Conservation (phyloP, 2,113 vertebrate species). For the Romanogobio albipinnatus region DNA sequence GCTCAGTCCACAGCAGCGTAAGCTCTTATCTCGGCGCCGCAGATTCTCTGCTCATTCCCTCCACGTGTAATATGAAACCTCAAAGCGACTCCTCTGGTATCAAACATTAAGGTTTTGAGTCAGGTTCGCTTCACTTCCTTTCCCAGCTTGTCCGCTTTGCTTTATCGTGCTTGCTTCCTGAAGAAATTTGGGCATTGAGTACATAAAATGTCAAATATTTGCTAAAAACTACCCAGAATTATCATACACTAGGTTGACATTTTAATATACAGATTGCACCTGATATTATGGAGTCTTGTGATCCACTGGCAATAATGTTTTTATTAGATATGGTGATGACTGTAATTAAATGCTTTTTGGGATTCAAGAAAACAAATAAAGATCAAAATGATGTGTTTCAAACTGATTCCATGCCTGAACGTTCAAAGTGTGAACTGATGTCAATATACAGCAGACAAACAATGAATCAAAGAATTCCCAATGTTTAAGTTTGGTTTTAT, state of each 20-base stretch:
- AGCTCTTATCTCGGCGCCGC: background rate
- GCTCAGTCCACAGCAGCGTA: constrained; percentile 45
- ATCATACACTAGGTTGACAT: constrained; percentile 48
- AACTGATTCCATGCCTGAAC: background rate
- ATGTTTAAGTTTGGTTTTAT: background rate
- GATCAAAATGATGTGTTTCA: constrained; percentile 15
- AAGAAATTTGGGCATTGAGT: constrained; percentile 53
- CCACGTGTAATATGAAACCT: constrained; percentile 8
- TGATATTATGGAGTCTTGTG: constrained; percentile 57
- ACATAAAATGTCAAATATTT: constrained; percentile 39
- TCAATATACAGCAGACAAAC: background rate
- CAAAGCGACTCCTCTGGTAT: constrained; percentile 7
- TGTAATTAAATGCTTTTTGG: constrained; percentile 63
- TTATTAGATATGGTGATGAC: constrained; percentile 61
- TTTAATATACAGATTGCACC: constrained; percentile 60
- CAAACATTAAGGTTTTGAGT: background rate
- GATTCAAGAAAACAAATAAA: constrained; percentile 73
- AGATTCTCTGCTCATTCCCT: background rate
- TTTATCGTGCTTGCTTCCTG: constrained; percentile 61
- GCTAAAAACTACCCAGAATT: constrained; percentile 52
- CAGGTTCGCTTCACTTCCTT: constrained; percentile 18
- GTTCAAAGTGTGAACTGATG: background rate
- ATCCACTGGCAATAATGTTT: constrained; percentile 75
- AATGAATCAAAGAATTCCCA: background rate
- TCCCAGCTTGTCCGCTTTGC: constrained; percentile 54